These are phyloP conservation scores for Amphilophus citrinellus DNA, from an alignment of 2,113 vertebrate species.

Conservation along the genomic window DNA sequence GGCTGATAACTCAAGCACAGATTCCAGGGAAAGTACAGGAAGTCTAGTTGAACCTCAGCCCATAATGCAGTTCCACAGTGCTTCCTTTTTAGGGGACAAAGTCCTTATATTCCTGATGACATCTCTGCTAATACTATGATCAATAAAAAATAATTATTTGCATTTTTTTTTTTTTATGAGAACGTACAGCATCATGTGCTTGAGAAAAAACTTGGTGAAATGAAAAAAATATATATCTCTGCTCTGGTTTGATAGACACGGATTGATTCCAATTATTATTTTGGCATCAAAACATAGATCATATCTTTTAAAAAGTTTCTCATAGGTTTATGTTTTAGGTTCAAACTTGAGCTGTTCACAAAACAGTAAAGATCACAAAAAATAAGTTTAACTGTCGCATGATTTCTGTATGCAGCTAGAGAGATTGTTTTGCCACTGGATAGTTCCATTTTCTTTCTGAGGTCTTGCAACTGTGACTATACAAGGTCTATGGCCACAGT, in stretches of 20 bases:
- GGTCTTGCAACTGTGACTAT: not conserved
- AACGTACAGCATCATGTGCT: not conserved
- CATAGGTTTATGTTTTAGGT: not conserved
- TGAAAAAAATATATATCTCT: not conserved
- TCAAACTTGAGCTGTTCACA: not conserved
- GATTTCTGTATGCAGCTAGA: not conserved
- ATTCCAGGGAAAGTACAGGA: conserved; percentile 14
- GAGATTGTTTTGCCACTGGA: not conserved
- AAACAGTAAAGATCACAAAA: not conserved
- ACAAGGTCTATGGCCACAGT: not conserved
- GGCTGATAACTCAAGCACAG: not conserved
- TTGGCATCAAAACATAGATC: not conserved
- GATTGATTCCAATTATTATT: not conserved
- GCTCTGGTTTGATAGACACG: not conserved
- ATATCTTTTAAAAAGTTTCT: not conserved
- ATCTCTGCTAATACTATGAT: conserved; percentile 19
- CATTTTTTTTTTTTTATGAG: not conserved
- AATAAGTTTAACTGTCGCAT: not conserved
- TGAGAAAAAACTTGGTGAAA: not conserved
- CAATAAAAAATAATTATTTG: conserved; percentile 8
- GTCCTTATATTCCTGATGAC: not conserved
- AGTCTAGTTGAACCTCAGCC: conserved; percentile 13
- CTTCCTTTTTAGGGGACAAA: not conserved
- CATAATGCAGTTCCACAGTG: not conserved
- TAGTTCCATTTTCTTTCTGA: not conserved